phyloP scores from a whole-genome alignment of 2,797 vertebrate genomes.

The Aeoliscus strigatus region DNA sequence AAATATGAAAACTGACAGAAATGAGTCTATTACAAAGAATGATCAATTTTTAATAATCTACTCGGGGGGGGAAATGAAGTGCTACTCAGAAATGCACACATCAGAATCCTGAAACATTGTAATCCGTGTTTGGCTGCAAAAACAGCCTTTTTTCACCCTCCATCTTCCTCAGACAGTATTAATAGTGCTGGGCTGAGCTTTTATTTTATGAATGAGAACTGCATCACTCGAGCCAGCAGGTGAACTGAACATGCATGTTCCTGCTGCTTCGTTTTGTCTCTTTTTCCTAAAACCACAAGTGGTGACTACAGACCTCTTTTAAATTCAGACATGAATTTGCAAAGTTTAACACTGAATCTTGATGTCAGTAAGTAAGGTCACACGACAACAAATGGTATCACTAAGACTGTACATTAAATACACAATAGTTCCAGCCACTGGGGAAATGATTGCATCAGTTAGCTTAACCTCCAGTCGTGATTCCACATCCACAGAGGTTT shows the following conservation, averaged over 20 bases:
- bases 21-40: conserved; percentile 86
- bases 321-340: too few relatives aligned
- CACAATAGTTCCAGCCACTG: too few relatives aligned
- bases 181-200: conserved; percentile 60
- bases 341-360: too few relatives aligned
- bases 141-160: conserved; percentile 63
- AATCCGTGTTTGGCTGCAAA: conserved; percentile 67
- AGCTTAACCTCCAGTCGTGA: too few relatives aligned
- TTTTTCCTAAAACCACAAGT: too few relatives aligned
- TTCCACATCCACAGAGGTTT: too few relatives aligned
- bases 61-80: conserved; percentile 69
- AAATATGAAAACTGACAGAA: conserved; percentile 94
- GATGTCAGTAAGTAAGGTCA: too few relatives aligned
- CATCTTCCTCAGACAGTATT: conserved; percentile 69
- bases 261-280: too few relatives aligned
- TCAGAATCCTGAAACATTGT: conserved; percentile 74
- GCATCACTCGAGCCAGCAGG: conserved; percentile 54
- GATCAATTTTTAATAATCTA: conserved; percentile 89
- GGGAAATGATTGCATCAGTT: too few relatives aligned
- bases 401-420: too few relatives aligned
- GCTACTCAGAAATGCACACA: conserved; percentile 73
- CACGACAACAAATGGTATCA: too few relatives aligned
- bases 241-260: conserved; percentile 43
- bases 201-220: conserved; percentile 62
- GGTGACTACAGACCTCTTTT: background rate